A percentile compares a stretch with the other conserved stretches of the same genome.
These are phyloP conservation scores for Turnix velox DNA, from an alignment of 2,113 vertebrate species.

Conservation along the genomic window DNA sequence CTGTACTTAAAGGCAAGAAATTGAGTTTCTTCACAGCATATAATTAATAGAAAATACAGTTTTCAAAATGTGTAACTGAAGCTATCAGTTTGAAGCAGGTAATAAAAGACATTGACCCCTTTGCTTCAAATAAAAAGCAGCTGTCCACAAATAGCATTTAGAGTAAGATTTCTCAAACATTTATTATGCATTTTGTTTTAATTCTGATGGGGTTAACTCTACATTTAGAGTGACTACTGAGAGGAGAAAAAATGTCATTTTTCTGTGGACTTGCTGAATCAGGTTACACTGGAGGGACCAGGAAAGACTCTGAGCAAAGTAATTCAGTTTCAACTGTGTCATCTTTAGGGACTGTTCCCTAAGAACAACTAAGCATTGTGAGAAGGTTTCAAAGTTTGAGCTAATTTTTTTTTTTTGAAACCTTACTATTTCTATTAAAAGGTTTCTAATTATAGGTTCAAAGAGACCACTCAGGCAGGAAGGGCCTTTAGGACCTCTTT, in stretches of 20 bases:
- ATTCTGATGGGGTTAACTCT: not conserved
- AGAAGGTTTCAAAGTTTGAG: not conserved
- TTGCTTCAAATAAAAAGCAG: not conserved
- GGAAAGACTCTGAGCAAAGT: not conserved
- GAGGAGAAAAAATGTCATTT: not conserved
- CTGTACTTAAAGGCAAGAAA: not conserved
- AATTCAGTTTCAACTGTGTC: not conserved
- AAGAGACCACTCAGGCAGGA: not conserved
- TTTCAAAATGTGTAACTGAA: not conserved
- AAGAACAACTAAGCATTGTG: not conserved
- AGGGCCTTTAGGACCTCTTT: not conserved
- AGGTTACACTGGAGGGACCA: not conserved
- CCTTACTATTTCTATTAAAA: not conserved
- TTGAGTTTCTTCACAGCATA: not conserved
- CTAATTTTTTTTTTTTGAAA: not conserved
- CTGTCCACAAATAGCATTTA: not conserved
- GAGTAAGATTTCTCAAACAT: not conserved
- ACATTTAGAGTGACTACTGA: not conserved
- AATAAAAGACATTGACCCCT: not conserved
- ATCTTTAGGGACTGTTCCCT: not conserved
- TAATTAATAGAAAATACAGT: not conserved
- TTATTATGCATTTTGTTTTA: not conserved
- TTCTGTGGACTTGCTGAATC: not conserved
- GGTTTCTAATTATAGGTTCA: not conserved
- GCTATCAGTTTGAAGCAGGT: not conserved